phyloP scores from a whole-genome alignment of 2,888 invertebrate species.

The Panorpa germanica region DNA sequence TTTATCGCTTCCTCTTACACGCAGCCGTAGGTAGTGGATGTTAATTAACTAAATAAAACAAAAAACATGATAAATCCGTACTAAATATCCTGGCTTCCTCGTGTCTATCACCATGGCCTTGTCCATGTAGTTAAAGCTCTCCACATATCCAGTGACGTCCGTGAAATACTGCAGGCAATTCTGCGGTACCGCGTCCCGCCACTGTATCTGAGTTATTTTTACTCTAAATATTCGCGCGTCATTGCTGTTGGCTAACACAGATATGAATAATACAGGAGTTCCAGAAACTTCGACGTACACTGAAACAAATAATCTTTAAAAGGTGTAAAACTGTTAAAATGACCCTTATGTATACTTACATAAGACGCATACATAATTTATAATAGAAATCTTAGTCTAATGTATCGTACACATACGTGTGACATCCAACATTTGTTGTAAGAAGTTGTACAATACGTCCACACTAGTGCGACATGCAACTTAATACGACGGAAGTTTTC shows the following conservation, averaged over 20 bases:
- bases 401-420: no score
- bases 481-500: no score
- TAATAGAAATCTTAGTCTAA: no score
- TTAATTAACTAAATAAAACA: no score
- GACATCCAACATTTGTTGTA: no score
- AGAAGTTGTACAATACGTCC: no score
- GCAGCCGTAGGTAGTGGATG: no score
- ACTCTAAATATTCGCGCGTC: constrained; percentile 40
- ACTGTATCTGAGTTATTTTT: constrained; percentile 33
- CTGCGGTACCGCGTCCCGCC: constrained; percentile 26
- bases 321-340: no score
- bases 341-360: no score
- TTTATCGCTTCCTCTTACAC: no score
- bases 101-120: constrained; percentile 31
- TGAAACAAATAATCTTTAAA: constrained; percentile 21
- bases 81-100: constrained; percentile 39
- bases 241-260: constrained; percentile 36
- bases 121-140: constrained; percentile 52
- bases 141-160: constrained; percentile 35
- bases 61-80: constrained; percentile 19
- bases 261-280: constrained; percentile 37
- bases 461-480: no score
- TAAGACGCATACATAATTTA: no score
- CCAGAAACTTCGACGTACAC: constrained; percentile 54
- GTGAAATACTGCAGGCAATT: constrained; percentile 49